Base-by-base conservation (phyloP, 2,113 vertebrate genomes). In the Sturnus vulgaris region DNA sequence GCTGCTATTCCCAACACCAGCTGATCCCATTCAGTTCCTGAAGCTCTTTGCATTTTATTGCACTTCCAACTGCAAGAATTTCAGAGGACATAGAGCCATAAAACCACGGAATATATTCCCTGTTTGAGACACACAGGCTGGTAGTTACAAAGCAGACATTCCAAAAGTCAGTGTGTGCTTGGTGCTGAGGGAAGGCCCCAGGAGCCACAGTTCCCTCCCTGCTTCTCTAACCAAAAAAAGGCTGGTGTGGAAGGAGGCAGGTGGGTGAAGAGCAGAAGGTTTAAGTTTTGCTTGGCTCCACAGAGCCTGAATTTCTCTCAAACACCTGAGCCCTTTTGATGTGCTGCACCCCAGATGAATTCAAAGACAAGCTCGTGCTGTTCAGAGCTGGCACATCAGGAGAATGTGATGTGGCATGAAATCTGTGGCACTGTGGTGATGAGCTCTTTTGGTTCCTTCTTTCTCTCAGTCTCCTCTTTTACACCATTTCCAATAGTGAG, bases 311-410 rank as follows among this genome's bases (percentile, higher is more conserved):
- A 83, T 88, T 86, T 76, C 96, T 95, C 89, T 42, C 24, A 68
- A 56, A 55, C 39, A 31, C 66, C 84, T 72, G 13, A 86, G 79
- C 72, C 84, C 64, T 86, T 84, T 33, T 49, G 16, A 52, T 79
- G 68, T 42, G 81, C 94, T 94, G 91, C 75, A 68, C 42, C 60
- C 77, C 86, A 35, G 84, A 47, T 83, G 64, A 96, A 93, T 89
- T 68, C 78, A 88, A 86, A 94, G 89, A 95, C 69, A 93, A 97
- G 88, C 92, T 97, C 37, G 52, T 91, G 60, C 84, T 65, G 92
- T 84, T 95, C 73, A 91, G 92, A 90, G 92, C 52, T 85, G 86
- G 93, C 77, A 91, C 92, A 88, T 91, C 23, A 72, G 86, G 82
- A 91, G 76, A 95, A 72, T 64, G 85, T 65, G 85, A 77, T 55